Conservation (phyloP, 2,797 vertebrate species). For the Thripadectes ignobilis region DNA sequence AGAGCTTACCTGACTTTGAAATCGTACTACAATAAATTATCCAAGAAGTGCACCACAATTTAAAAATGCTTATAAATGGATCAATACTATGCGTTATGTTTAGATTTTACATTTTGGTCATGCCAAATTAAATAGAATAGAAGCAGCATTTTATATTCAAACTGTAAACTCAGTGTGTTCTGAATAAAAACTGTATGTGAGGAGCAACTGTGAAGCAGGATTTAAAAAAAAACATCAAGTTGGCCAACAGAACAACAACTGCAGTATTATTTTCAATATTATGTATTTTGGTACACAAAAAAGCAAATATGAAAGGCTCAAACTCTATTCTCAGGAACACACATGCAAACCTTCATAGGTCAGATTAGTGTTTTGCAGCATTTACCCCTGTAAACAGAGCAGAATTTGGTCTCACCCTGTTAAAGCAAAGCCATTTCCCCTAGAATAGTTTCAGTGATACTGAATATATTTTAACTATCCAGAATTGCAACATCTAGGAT, state of each 20-base stretch:
- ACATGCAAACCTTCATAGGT: background rate
- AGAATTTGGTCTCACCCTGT: background rate
- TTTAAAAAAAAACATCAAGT: background rate
- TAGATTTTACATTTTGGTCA: background rate
- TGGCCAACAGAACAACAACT: background rate
- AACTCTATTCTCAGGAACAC: background rate
- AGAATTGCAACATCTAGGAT: background rate
- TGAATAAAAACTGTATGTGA: background rate
- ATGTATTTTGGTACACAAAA: background rate
- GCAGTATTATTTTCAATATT: background rate
- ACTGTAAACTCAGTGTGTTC: background rate
- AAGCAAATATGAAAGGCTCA: background rate
- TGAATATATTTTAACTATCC: background rate
- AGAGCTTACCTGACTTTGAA: conserved; percentile 44
- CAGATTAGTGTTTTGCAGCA: background rate
- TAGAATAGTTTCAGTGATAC: background rate
- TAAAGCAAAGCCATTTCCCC: background rate
- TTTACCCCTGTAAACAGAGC: background rate
- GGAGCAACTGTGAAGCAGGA: background rate
- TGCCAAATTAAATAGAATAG: background rate
- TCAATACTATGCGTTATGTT: background rate
- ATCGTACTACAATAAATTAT: conserved; percentile 36
- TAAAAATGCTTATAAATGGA: background rate
- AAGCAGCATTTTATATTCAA: background rate
- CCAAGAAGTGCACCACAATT: background rate